These are phyloP conservation scores for Cheiracanthium punctorium DNA, from an alignment of 2,888 invertebrate species.

Conservation along the genomic window DNA sequence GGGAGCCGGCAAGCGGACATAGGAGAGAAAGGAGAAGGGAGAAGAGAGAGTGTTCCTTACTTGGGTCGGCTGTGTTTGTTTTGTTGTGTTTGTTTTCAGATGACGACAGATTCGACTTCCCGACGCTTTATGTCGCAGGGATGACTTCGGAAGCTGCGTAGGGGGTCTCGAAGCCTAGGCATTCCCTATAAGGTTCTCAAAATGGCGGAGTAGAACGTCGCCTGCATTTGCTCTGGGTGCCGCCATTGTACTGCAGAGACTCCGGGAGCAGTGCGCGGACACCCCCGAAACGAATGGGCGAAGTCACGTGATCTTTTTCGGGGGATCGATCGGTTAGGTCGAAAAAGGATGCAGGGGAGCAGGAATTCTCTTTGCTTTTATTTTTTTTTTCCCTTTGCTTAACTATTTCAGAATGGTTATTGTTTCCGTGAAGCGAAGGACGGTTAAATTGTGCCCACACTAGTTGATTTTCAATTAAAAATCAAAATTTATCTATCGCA, in stretches of 20 bases:
- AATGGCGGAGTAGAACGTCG: conserved; percentile 59
- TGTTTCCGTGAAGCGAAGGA: too few species aligned
- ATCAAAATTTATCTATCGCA: too few species aligned
- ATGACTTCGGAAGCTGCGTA: conserved; percentile 52
- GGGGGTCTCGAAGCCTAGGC: conserved; percentile 57
- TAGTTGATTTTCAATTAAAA: too few species aligned
- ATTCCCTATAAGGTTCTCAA: conserved; percentile 62
- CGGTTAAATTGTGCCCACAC: too few species aligned
- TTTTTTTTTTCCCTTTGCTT: too few species aligned
- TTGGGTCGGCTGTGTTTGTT: background rate
- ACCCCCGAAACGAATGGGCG: conserved; percentile 16
- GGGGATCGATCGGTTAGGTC: background rate
- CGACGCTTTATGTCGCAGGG: conserved; percentile 17
- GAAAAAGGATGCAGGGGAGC: background rate
- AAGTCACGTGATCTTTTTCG: conserved; percentile 45
- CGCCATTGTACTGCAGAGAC: conserved; percentile 67
- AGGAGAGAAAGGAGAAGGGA: background rate
- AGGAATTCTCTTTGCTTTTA: too few species aligned
- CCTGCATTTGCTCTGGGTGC: conserved; percentile 27
- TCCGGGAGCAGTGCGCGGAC: conserved; percentile 36
- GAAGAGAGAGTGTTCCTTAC: background rate
- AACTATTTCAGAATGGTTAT: too few species aligned
- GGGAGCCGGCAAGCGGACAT: background rate
- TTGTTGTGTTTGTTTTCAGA: background rate
- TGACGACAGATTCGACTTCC: background rate